Conservation (phyloP, 2,113 vertebrate genomes). For the Chloebia gouldiae region DNA sequence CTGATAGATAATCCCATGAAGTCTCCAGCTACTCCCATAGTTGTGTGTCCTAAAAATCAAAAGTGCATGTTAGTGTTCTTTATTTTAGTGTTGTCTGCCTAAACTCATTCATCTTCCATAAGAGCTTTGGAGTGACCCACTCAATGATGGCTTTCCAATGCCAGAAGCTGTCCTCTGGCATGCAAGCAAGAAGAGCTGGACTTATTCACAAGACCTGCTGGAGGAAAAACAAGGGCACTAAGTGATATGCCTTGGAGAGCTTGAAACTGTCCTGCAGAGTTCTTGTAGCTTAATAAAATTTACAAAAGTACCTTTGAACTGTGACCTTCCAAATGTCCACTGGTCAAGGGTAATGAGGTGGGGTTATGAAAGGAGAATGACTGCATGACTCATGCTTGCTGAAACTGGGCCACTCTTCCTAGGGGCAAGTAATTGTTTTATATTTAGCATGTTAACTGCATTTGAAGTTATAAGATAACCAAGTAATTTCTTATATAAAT, state of each 20-base stretch:
- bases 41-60: neutral
- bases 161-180: neutral
- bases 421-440: neutral
- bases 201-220: neutral
- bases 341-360: neutral
- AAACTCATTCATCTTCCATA: neutral
- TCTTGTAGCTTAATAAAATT: neutral
- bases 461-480: neutral
- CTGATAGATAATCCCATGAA: neutral
- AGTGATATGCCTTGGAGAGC: neutral
- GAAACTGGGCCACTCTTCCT: neutral
- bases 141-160: neutral
- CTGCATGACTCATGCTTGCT: neutral
- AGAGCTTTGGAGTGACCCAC: neutral
- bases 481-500: neutral
- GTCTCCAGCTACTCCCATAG: neutral
- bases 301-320: neutral
- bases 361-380: neutral
- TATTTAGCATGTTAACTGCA: neutral
- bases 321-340: neutral
- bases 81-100: neutral
- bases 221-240: rapidly evolving
- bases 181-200: neutral
- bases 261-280: neutral
- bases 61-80: neutral